Percentiles rank a stretch among this genome's conserved stretches.
These are phyloP conservation scores for Drosophila trapezifrons DNA, from an alignment of 1,140 invertebrate genomes.

Conservation along the genomic window DNA sequence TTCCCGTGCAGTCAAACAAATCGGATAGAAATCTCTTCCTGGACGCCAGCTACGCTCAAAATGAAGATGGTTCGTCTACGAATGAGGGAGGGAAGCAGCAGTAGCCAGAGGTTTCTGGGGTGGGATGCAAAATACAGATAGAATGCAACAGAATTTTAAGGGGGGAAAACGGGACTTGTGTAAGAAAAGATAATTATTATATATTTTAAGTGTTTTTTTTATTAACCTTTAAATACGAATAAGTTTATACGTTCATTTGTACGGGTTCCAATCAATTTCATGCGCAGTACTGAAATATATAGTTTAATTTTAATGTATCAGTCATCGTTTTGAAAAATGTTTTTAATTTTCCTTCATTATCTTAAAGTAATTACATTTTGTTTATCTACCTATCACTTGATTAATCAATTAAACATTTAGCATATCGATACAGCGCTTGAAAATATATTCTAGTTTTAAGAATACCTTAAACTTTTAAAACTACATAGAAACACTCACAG, in stretches of 20 bases:
- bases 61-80: conserved; percentile 42
- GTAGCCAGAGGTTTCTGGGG: conserved; percentile 22
- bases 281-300: too few species aligned
- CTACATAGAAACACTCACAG: too few species aligned
- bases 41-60: conserved; percentile 58
- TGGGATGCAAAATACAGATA: background rate
- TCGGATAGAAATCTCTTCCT: conserved; percentile 80
- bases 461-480: too few species aligned
- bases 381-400: too few species aligned
- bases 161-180: background rate
- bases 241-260: background rate
- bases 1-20: conserved; percentile 73
- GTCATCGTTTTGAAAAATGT: too few species aligned
- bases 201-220: conserved; percentile 4
- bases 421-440: too few species aligned
- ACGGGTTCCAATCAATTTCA: background rate
- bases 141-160: background rate
- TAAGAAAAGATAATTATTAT: conserved; percentile 1
- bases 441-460: too few species aligned
- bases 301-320: too few species aligned
- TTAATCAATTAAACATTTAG: too few species aligned
- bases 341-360: too few species aligned
- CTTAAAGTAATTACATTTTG: too few species aligned
- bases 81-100: conserved; percentile 58
- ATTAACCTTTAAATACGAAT: background rate